These are phyloP conservation scores for Xanthorhoe designata DNA, from an alignment of 2,888 invertebrate species.

Conservation along the genomic window DNA sequence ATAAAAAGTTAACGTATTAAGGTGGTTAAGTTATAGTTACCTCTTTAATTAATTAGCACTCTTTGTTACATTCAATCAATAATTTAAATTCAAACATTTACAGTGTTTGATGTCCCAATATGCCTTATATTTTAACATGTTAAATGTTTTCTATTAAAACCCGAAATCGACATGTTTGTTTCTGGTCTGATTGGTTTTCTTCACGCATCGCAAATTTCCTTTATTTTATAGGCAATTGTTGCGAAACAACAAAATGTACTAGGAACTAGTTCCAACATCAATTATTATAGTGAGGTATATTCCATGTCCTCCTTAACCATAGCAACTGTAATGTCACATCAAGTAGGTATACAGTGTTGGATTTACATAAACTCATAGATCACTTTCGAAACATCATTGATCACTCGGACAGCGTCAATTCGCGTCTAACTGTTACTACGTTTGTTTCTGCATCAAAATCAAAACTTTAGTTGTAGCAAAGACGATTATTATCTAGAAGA, in stretches of 20 bases:
- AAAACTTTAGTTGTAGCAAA: constrained; percentile 4
- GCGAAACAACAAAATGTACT: constrained; percentile 26
- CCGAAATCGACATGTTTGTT: constrained; percentile 39
- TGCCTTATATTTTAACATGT: constrained; percentile 17
- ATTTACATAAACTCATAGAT: constrained; percentile 50
- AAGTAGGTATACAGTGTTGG: constrained; percentile 11
- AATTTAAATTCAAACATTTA: neutral
- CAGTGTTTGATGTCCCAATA: constrained; percentile 7
- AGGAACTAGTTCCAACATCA: constrained; percentile 3
- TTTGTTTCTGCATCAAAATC: constrained; percentile 14
- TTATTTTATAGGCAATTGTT: constrained; percentile 38
- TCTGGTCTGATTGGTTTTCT: constrained; percentile 42
- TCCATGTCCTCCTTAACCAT: constrained; percentile 21
- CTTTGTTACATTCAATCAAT: neutral
- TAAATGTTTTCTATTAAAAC: constrained; percentile 39
- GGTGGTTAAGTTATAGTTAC: neutral
- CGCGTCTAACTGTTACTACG: constrained; percentile 35
- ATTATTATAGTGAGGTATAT: neutral
- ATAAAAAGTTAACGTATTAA: neutral
- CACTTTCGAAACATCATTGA: constrained; percentile 56
- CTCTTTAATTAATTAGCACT: no score
- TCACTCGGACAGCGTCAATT: constrained; percentile 48
- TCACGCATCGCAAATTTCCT: constrained; percentile 39
- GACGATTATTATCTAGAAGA: neutral
- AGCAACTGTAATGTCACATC: constrained; percentile 17